phyloP scores from a whole-genome alignment of 2,888 invertebrate genomes.

The Labia minor region DNA sequence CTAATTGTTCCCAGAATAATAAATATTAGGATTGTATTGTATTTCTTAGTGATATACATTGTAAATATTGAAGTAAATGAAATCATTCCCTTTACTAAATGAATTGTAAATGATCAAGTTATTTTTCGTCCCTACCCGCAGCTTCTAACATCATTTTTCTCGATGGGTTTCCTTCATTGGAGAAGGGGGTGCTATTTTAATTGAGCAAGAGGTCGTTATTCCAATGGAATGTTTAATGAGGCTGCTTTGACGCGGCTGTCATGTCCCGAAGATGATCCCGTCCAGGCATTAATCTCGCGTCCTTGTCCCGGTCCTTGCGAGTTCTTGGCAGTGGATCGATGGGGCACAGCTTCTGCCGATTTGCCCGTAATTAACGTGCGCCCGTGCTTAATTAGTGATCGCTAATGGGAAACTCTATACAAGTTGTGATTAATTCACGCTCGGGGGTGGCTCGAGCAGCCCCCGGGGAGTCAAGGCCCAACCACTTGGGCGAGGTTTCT shows the following conservation, averaged over 20 bases:
- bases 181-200: too few relatives aligned
- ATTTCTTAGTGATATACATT: too few relatives aligned
- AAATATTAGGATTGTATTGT: too few relatives aligned
- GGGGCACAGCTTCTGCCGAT: background rate
- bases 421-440: background rate
- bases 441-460: background rate
- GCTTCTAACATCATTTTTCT: too few relatives aligned
- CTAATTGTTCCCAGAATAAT: too few relatives aligned
- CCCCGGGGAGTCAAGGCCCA: background rate
- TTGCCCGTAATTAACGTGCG: background rate
- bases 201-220: too few relatives aligned
- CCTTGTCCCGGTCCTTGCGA: background rate
- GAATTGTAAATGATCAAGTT: too few relatives aligned
- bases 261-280: background rate
- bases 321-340: background rate
- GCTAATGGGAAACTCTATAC: background rate
- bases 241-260: background rate
- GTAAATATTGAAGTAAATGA: too few relatives aligned
- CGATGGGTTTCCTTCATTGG: too few relatives aligned
- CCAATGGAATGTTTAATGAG: background rate
- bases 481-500: background rate
- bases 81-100: too few relatives aligned
- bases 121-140: too few relatives aligned
- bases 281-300: background rate
- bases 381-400: background rate